Percentiles rank a stretch among this genome's conserved stretches.
These are phyloP conservation scores for Orthosia gracilis DNA, from an alignment of 2,888 invertebrate species.

Conservation along the genomic window DNA sequence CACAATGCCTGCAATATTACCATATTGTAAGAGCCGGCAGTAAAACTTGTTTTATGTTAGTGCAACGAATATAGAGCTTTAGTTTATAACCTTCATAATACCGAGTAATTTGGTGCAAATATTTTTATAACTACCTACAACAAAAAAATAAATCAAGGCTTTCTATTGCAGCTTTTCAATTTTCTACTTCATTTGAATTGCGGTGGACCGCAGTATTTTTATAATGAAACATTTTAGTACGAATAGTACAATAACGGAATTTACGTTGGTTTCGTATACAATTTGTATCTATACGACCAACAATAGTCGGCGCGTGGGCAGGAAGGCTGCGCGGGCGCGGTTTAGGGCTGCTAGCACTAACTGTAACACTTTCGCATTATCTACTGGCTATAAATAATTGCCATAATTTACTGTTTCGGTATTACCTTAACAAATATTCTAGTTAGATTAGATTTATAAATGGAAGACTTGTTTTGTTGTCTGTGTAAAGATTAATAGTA, in stretches of 20 bases:
- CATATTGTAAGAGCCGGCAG: slow-evolving; percentile 71
- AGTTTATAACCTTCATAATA: too few relatives aligned
- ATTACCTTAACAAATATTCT: neutral
- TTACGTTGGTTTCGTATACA: slow-evolving; percentile 56
- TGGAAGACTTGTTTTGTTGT: neutral
- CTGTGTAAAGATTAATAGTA: neutral
- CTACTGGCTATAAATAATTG: slow-evolving; percentile 20
- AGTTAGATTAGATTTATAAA: neutral
- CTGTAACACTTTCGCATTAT: slow-evolving; percentile 40
- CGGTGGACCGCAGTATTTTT: slow-evolving; percentile 34
- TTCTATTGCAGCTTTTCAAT: slow-evolving; percentile 29
- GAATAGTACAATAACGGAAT: slow-evolving; percentile 61
- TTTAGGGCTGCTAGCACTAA: slow-evolving; percentile 68
- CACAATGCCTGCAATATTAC: slow-evolving; percentile 83
- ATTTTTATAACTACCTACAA: slow-evolving; percentile 32
- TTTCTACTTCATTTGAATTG: slow-evolving; percentile 40
- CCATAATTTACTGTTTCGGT: slow-evolving; percentile 1
- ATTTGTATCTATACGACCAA: slow-evolving; percentile 69
- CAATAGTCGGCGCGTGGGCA: slow-evolving; percentile 75
- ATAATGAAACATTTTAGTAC: slow-evolving; percentile 34
- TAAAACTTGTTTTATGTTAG: slow-evolving; percentile 65
- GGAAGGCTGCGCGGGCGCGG: slow-evolving; percentile 69
- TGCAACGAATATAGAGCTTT: slow-evolving; percentile 44
- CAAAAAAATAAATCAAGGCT: slow-evolving; percentile 15
- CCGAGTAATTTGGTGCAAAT: slow-evolving; percentile 38